Base-by-base conservation (phyloP, 64 coral and sea anemone genomes). In the Actinia tenebrosa region DNA sequence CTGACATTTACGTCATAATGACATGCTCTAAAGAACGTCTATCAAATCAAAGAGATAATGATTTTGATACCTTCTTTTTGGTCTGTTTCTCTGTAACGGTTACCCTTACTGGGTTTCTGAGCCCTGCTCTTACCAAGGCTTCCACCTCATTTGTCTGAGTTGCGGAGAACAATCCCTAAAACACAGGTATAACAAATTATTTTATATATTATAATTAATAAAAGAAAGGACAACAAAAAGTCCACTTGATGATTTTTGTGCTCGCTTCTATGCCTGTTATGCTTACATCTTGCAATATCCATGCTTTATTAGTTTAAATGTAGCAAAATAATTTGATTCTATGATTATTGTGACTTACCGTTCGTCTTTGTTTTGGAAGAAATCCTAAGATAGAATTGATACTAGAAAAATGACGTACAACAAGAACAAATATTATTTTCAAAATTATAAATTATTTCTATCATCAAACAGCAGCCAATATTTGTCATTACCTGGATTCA, bases 61-160 rank as follows among this genome's bases (percentile, higher is more conserved):
- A 75, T 30, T 15, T 30, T 14, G 10, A 75, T 46, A 99, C 97
- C 90, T 93, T 89, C 27, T 79, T 88, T 84, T 88, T 89, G 52
- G 79, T 91, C 13, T 83, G 82, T 86, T 99, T 99, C 42, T 99
- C 97, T 63, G 87, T 64, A 7, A 99, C 97, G 47, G 93, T 95
- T 44, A 99, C 82, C 58, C 93, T 89, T 10, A 99, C 93, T 18
- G 97, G 97, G 79, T 99, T 99, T 6, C 97, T 84, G 2, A 99
- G 59, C 4, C 97, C 97, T 52, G 97, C 97, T 78, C 97, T 92
- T 20, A 99, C 84, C 19, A 99, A 64, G n/a, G 97, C 88, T 75
- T 99, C 93, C 15, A 99, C 93, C 68, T 99, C 97, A 46, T 99
- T 91, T 88, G 97, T 99, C 42, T 99, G 97, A 66, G 97, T 99